Conservation (phyloP, 2,888 invertebrate species). For the Lapara coniferarum region DNA sequence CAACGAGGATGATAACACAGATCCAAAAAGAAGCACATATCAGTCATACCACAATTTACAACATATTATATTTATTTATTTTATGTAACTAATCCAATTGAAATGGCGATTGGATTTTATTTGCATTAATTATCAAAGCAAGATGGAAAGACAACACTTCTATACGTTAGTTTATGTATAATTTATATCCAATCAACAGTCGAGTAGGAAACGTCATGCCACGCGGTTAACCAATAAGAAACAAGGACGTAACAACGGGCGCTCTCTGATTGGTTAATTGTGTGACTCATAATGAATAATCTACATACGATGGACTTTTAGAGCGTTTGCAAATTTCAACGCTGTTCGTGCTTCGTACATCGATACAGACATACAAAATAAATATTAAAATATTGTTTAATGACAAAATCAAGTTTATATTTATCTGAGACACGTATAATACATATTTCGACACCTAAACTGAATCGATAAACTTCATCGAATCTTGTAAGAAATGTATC, state of each 20-base stretch:
- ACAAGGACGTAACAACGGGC: constrained; percentile 30
- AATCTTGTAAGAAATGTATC: not conserved
- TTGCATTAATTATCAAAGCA: constrained; percentile 29
- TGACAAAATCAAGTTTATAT: not conserved
- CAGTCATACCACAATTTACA: constrained; percentile 24
- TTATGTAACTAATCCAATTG: constrained; percentile 29
- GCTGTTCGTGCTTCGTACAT: not conserved
- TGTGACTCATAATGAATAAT: constrained; percentile 28
- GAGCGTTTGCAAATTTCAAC: not conserved
- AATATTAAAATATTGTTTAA: not conserved
- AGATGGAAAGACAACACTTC: constrained; percentile 15
- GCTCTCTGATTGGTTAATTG: constrained; percentile 34
- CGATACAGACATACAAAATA: not conserved
- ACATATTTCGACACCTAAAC: no score
- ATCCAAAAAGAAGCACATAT: constrained; percentile 18
- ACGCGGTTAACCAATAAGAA: constrained; percentile 38
- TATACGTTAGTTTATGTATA: constrained; percentile 32
- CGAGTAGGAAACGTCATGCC: constrained; percentile 40
- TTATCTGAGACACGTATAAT: no score
- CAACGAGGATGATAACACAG: constrained; percentile 15
- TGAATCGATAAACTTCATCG: no score
- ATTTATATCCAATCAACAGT: constrained; percentile 26
- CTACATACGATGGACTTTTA: constrained; percentile 20
- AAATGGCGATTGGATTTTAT: constrained; percentile 34
- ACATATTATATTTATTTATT: constrained; percentile 15